Percentiles rank a stretch among this genome's conserved stretches.
Conservation (phyloP, 2,113 vertebrate genomes). For the Rhinichthys klamathensis region DNA sequence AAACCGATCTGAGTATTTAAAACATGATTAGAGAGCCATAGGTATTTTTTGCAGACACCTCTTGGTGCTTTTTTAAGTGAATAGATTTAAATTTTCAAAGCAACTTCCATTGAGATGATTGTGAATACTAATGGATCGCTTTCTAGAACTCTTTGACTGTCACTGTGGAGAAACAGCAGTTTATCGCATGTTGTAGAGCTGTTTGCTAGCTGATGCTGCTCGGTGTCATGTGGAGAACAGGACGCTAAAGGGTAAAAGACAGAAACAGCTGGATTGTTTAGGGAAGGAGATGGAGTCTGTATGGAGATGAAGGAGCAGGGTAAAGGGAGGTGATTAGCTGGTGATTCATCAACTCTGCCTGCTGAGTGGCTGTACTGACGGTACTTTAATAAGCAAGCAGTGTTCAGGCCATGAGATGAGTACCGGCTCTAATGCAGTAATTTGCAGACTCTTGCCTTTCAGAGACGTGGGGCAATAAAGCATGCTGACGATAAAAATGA, state of each 20-base stretch:
- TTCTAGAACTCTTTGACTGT: conserved; percentile 6
- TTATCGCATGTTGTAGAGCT: not conserved
- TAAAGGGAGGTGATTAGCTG: conserved; percentile 47
- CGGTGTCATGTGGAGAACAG: not conserved
- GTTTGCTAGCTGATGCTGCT: not conserved
- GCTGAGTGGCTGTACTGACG: conserved; percentile 48
- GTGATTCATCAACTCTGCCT: conserved; percentile 55
- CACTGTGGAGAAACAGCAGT: conserved; percentile 10
- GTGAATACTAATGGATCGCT: not conserved
- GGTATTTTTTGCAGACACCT: not conserved
- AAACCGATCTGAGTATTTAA: not conserved
- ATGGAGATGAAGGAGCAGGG: conserved; percentile 24
- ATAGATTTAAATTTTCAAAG: not conserved
- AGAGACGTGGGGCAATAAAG: conserved; percentile 52
- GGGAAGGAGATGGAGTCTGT: conserved; percentile 30
- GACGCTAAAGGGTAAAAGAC: not conserved
- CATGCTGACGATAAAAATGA: conserved; percentile 57
- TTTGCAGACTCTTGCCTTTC: conserved; percentile 54
- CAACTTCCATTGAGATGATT: not conserved
- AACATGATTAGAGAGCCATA: not conserved
- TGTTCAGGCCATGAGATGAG: conserved; percentile 44
- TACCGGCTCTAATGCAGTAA: conserved; percentile 53
- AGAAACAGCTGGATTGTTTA: conserved; percentile 20
- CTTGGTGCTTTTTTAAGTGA: not conserved
- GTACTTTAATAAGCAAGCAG: conserved; percentile 55